Evolutionary conservation across 2,888 invertebrate species (phyloP), one percentile per base, ranked within the genome.

Genomic region (Campoplex nolae): DNA sequence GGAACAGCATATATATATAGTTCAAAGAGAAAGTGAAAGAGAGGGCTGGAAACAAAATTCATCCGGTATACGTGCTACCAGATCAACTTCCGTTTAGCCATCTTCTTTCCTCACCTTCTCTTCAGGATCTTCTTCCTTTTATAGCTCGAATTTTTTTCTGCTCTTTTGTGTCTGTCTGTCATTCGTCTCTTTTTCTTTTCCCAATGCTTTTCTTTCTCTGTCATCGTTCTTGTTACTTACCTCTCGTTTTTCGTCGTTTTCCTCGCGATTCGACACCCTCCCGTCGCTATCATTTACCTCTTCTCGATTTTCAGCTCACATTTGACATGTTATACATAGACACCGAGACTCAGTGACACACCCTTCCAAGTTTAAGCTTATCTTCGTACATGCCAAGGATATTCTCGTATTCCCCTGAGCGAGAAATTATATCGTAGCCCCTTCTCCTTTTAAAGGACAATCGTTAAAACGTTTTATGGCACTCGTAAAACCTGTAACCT

Each of bases 31-130:
- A 83, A 83, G 84, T 28, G 54, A 54, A 73, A 85, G 80, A 68
- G 62, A 86, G 35, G 38, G 73, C 65, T 77, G 73, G 73, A 78
- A 77, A 78, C 73, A 68, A 76, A 87, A 85, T 87, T 87, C 83
- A 87, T 85, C 73, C 79, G 74, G 65, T 82, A 78, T 82, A 84
- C 84, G 87, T 87, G 81, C 76, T 65, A 70, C 74, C 78, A 70
- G 71, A 67, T 76, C 56, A 48, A 67, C 83, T 83, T 83, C 83
- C 79, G 81, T 71, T 77, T 70, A 65, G 23, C 58, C 71, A 54
- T 42, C n/a, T 32, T 35, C n/a, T 42, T 35, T n/a, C 76, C 23
- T 71, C 73, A 54, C 7, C 45, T 70, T 45, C 73, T 48, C 54
- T 58, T 32, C 62, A 11, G n/a, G 73, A 77, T 74, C 56, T 71